A percentile compares a stretch with the other conserved stretches of the same genome.
Evolutionary conservation across 2,113 vertebrate species (phyloP).

Genomic region (Pelodiscus sinensis): DNA sequence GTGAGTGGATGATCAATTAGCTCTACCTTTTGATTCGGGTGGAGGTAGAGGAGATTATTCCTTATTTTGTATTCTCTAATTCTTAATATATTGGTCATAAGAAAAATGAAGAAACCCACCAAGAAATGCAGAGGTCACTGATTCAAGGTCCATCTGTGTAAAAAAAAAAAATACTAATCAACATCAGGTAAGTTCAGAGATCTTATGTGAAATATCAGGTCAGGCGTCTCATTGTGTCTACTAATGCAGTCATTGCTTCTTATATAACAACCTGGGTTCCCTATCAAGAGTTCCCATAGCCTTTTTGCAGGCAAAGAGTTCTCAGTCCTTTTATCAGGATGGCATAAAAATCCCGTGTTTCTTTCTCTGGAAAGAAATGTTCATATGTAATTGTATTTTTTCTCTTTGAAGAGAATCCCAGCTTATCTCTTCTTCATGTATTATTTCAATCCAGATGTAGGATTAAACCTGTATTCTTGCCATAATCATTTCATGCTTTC

Average conservation of each 20-base stretch:
- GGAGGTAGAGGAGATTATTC: background rate
- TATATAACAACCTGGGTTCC: rapidly evolving
- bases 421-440: background rate
- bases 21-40: background rate
- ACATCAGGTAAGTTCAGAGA: slow-evolving; percentile 35
- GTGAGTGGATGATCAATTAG: background rate
- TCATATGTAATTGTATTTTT: background rate
- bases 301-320: slow-evolving; percentile 11
- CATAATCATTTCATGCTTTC: background rate
- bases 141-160: background rate
- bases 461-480: background rate
- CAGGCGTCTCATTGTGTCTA: background rate
- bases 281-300: background rate
- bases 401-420: background rate
- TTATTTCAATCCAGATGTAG: background rate
- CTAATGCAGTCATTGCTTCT: background rate
- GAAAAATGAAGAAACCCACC: background rate
- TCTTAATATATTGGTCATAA: background rate
- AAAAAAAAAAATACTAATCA: background rate
- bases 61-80: background rate
- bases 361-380: background rate
- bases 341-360: background rate
- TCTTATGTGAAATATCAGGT: background rate
- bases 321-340: background rate
- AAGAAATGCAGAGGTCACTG: background rate